Base-by-base conservation (phyloP, 1,140 invertebrate species). In the Chironomus striatipennis region DNA sequence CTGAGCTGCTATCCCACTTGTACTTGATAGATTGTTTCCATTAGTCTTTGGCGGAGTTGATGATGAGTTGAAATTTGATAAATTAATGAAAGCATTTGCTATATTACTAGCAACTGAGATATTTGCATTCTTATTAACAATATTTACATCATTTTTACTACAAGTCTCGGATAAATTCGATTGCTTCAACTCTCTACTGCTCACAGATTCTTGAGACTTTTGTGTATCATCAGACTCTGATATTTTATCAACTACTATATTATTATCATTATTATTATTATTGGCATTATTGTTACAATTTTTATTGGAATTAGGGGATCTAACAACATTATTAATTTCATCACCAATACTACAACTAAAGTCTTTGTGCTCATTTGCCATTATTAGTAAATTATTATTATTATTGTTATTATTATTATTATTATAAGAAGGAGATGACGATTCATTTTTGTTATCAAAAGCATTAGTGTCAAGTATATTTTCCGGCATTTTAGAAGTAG, bases 291-390 rank as follows among this genome's bases (percentile, higher is more conserved):
- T 34, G 24, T 34, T 34, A 34, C 24, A 2, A 5, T 34, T 34
- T 9, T 70, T 70, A 70, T 70, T 70, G 65, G 65, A 70, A 20
- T 9, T 70, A 57, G 47, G 47, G 65, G 65, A 21, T 18, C 65
- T 20, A 70, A 70, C 24, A 34, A 34, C 24, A 34, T 34, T 34
- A 34, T 34, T 21, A 70, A 10, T 20, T 70, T 70, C 65, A 70
- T 70, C 65, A 70, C 65, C 65, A 70, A 70, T 21, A 70, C 65
- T 70, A 70, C 65, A 70, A 70, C 65, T 70, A 70, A 70, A 70
- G 9, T 70, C 65, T 70, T 70, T 70, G 65, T 70, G 65, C 17
- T 70, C 65, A 70, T 70, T 70, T 20, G 65, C 65, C 18, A 70
- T 70, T 15, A 70, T 70, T 70, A 70, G 65, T 70, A 70, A 70